A percentile compares a stretch with the other conserved stretches of the same genome.
Conservation (phyloP, 2,113 vertebrate genomes). For the Macrotus californicus region DNA sequence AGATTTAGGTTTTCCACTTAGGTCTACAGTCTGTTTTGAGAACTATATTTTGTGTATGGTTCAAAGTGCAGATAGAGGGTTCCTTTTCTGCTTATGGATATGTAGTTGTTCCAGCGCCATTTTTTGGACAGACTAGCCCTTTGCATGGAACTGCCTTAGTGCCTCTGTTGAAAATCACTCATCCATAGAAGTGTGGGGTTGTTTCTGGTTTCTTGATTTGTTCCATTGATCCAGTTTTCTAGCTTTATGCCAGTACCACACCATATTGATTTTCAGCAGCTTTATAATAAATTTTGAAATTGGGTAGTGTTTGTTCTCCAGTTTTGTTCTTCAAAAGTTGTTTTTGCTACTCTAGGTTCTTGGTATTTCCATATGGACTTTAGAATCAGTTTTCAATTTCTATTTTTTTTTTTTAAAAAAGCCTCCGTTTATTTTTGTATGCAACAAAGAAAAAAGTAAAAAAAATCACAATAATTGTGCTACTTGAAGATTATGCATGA, state of each 20-base stretch:
- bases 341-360: not conserved
- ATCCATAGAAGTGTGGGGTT: not conserved
- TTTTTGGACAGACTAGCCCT: not conserved
- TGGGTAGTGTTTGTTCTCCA: not conserved
- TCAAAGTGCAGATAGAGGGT: not conserved
- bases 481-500: not conserved
- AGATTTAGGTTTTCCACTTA: slow-evolving; percentile 11
- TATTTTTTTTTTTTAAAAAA: not conserved
- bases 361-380: not conserved
- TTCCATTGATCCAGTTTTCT: not conserved
- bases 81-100: not conserved
- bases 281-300: not conserved
- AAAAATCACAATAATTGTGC: not conserved
- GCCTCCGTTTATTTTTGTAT: not conserved
- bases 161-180: not conserved
- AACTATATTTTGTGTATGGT: not conserved
- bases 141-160: not conserved
- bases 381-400: not conserved
- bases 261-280: not conserved
- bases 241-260: not conserved
- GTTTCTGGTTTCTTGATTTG: not conserved
- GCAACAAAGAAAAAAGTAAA: not conserved
- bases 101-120: too few species aligned
- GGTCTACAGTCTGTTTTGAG: not conserved
- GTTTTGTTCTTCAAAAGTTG: slow-evolving; percentile 15